Percentiles rank a stretch among this genome's conserved stretches.
phyloP scores from a whole-genome alignment of 2,888 invertebrate species.

The Chrysolina americana region DNA sequence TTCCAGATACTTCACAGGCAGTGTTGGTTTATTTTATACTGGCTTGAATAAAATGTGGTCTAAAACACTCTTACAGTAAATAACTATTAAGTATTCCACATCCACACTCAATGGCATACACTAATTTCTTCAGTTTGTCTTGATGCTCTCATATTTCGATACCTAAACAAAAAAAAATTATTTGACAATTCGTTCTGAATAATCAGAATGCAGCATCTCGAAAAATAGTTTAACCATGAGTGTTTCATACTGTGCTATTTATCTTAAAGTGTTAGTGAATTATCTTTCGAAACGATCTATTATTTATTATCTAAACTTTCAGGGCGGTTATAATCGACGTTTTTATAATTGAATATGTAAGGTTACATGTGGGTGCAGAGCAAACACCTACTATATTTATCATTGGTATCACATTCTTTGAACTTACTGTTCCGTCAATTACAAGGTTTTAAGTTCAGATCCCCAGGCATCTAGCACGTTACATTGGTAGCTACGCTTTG shows the following conservation, averaged over 20 bases:
- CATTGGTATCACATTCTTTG: slow-evolving; percentile 10
- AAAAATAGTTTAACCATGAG: no score
- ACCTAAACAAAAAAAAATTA: no score
- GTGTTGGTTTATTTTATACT: no score
- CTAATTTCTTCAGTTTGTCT: no score
- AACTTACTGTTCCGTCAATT: slow-evolving; percentile 21
- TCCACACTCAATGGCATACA: no score
- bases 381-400: slow-evolving; percentile 11
- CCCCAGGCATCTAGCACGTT: background rate
- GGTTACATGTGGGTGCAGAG: slow-evolving; percentile 13
- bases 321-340: slow-evolving; percentile 11
- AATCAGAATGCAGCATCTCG: no score
- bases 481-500: background rate
- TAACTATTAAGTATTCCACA: no score
- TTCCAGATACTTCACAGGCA: no score
- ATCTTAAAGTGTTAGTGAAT: background rate
- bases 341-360: slow-evolving; percentile 9
- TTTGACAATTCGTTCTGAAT: no score
- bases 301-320: slow-evolving; percentile 4
- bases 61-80: no score
- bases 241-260: background rate
- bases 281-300: background rate
- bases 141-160: no score
- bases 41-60: no score
- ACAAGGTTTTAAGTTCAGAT: slow-evolving; percentile 15